Percentiles rank a stretch among this genome's conserved stretches.
Evolutionary conservation across 2,888 invertebrate genomes (phyloP).

Genomic region (Cerceris ruficornis): DNA sequence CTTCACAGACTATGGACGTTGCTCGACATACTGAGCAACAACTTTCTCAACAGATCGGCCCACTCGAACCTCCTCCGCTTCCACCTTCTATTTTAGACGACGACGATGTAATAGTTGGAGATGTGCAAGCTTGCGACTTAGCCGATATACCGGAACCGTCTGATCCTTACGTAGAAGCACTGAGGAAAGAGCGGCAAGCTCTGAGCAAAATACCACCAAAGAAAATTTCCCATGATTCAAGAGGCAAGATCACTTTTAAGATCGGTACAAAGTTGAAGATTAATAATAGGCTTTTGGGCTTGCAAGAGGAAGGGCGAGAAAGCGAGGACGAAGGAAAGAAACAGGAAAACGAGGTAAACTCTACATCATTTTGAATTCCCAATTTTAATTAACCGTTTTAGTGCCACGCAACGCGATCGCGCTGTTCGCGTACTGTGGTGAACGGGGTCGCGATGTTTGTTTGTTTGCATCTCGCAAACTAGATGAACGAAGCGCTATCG

Average conservation of each 20-base stretch:
- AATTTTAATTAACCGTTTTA: too few species aligned
- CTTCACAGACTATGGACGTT: constrained; percentile 90
- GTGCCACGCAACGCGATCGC: too few species aligned
- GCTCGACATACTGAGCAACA: constrained; percentile 84
- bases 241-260: constrained; percentile 79
- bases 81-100: constrained; percentile 74
- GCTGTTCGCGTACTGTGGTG: too few species aligned
- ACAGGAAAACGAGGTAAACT: background rate
- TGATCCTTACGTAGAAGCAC: constrained; percentile 76
- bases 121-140: constrained; percentile 75
- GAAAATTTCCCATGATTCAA: constrained; percentile 75
- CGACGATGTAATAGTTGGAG: constrained; percentile 75
- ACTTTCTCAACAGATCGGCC: constrained; percentile 78
- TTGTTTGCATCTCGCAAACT: too few species aligned
- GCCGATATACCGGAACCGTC: constrained; percentile 77
- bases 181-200: constrained; percentile 77
- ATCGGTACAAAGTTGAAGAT: constrained; percentile 76
- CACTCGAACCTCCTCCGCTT: constrained; percentile 73
- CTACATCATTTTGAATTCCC: too few species aligned
- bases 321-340: background rate
- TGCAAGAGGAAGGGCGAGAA: constrained; percentile 54
- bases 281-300: constrained; percentile 68
- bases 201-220: constrained; percentile 76
- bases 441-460: too few species aligned
- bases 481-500: too few species aligned